These are phyloP conservation scores for Amiota communis DNA, from an alignment of 2,888 invertebrate genomes.

Conservation along the genomic window DNA sequence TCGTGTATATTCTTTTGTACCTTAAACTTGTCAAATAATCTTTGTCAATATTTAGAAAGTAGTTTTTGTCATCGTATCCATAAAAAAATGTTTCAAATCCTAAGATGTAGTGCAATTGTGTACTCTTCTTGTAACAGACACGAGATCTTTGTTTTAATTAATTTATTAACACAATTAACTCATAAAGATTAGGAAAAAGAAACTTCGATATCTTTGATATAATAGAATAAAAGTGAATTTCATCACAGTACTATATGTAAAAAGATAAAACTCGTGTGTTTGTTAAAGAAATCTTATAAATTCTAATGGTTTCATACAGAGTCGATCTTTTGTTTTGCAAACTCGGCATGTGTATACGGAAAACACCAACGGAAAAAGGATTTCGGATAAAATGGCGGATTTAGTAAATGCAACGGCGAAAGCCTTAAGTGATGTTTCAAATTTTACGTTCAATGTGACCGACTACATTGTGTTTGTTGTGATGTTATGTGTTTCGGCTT, in stretches of 20 bases:
- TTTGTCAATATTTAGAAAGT: too few relatives aligned
- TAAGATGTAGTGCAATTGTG: too few relatives aligned
- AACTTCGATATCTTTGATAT: not conserved
- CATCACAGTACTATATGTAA: not conserved
- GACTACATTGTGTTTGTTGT: conserved; percentile 76
- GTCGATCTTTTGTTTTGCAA: not conserved
- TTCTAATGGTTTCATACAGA: not conserved
- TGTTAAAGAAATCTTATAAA: conserved; percentile 5
- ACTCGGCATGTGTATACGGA: not conserved
- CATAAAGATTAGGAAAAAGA: not conserved
- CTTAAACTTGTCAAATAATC: too few relatives aligned
- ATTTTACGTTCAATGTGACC: conserved; percentile 61
- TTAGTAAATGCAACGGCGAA: conserved; percentile 28
- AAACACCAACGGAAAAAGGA: not conserved
- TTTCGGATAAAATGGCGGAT: conserved; percentile 25
- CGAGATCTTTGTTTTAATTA: too few relatives aligned
- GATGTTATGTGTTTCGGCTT: conserved; percentile 75
- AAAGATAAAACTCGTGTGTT: too few relatives aligned
- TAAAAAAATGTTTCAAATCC: too few relatives aligned
- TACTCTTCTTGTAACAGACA: too few relatives aligned
- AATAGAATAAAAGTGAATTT: not conserved
- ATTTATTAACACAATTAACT: not conserved
- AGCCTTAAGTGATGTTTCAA: conserved; percentile 32
- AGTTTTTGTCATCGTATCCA: too few relatives aligned
- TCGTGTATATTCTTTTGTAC: too few relatives aligned